phyloP scores from a whole-genome alignment of 2,113 vertebrate species.

The Cnemophilus loriae region DNA sequence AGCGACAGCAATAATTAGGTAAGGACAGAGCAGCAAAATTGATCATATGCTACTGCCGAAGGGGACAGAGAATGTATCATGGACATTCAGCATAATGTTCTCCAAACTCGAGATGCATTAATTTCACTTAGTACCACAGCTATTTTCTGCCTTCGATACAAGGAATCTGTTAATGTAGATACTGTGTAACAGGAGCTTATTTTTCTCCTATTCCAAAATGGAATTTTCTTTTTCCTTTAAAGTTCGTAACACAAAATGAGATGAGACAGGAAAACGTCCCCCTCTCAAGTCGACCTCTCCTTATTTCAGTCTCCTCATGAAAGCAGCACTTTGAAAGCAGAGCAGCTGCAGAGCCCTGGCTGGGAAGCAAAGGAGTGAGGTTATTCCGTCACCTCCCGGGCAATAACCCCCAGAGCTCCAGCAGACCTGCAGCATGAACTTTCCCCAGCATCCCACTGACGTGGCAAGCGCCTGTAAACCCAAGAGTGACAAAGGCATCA shows the following conservation, averaged over 20 bases:
- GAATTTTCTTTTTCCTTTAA: background rate
- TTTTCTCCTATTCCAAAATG: background rate
- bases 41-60: slow-evolving; percentile 55
- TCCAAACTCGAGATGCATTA: slow-evolving; percentile 7
- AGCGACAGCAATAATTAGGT: slow-evolving; percentile 66
- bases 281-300: background rate
- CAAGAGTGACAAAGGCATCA: background rate
- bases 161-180: background rate
- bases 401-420: background rate
- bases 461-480: accelerated
- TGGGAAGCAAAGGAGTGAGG: background rate
- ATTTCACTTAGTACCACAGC: slow-evolving; percentile 6
- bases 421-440: background rate
- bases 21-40: slow-evolving; percentile 62
- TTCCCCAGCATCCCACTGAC: accelerated
- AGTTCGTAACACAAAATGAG: background rate
- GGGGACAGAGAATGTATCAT: slow-evolving; percentile 28
- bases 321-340: background rate
- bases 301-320: background rate
- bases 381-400: background rate
- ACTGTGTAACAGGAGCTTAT: background rate
- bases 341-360: background rate
- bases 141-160: slow-evolving; percentile 31
- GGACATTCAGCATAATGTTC: slow-evolving; percentile 37
- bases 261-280: background rate